Evolutionary conservation across 2,113 vertebrate species (phyloP).

Genomic region (Lucifuga dentata): DNA sequence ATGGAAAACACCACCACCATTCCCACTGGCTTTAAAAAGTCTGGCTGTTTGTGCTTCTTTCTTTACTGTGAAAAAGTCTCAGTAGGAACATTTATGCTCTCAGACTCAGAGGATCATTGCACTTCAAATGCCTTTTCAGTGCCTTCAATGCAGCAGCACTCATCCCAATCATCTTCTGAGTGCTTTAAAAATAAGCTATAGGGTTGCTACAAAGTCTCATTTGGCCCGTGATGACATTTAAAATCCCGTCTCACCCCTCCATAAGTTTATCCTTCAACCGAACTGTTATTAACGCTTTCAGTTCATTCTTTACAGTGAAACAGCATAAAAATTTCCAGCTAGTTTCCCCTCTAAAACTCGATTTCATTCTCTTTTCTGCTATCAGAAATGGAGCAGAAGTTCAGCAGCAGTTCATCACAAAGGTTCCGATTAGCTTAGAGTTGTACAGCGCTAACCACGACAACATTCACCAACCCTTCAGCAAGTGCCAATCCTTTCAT

Average conservation of each 20-base stretch:
- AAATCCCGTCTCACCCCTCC: neutral
- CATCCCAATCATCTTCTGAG: conserved; percentile 3
- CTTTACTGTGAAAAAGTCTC: neutral
- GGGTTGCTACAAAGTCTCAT: conserved; percentile 1
- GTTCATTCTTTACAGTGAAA: neutral
- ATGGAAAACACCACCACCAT: conserved; percentile 13
- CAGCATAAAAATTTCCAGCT: neutral
- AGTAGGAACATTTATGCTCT: no score
- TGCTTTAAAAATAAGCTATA: conserved; percentile 15
- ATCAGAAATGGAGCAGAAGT: no score
- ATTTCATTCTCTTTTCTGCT: no score
- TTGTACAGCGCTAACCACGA: no score
- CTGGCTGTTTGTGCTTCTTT: neutral
- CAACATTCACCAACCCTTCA: neutral
- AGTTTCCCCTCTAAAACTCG: neutral
- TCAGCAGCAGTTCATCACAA: no score
- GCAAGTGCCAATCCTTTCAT: neutral
- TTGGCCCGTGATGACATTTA: conserved; percentile 8
- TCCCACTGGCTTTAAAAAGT: neutral
- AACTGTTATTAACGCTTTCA: neutral
- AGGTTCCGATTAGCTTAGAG: no score
- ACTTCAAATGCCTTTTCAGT: conserved; percentile 3
- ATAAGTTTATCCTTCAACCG: neutral
- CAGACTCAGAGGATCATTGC: conserved; percentile 1
- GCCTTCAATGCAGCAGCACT: neutral